phyloP scores from a whole-genome alignment of 2,888 invertebrate genomes.

The Pachliopta kotzebuea region DNA sequence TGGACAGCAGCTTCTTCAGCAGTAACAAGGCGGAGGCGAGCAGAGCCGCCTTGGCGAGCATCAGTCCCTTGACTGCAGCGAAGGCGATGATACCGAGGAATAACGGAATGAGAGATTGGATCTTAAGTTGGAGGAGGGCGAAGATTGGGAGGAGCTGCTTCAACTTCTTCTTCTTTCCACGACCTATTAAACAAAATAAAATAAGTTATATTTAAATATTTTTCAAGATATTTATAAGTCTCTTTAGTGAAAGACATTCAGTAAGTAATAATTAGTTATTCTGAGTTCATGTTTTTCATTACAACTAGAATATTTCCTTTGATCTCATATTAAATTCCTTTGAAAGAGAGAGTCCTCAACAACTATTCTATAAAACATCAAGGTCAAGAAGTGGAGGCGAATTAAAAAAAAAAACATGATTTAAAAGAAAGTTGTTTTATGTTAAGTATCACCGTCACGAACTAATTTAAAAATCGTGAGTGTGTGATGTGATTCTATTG shows the following conservation, averaged over 20 bases:
- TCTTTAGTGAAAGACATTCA: too few species aligned
- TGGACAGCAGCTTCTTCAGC: slow-evolving; percentile 84
- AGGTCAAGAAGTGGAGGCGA: not conserved
- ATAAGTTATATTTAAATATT: too few species aligned
- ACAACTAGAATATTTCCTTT: too few species aligned
- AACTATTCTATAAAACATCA: slow-evolving; percentile 7
- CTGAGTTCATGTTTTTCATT: too few species aligned
- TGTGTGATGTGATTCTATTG: not conserved
- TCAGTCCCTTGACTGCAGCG: slow-evolving; percentile 90
- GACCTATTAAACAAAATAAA: slow-evolving; percentile 73
- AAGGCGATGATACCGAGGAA: slow-evolving; percentile 87
- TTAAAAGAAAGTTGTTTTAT: slow-evolving; percentile 17
- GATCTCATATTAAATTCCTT: not conserved
- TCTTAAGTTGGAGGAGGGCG: slow-evolving; percentile 89
- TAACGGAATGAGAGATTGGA: slow-evolving; percentile 87
- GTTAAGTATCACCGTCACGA: slow-evolving; percentile 11
- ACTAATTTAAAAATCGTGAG: slow-evolving; percentile 9
- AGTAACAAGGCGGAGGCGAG: slow-evolving; percentile 86
- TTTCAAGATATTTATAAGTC: too few species aligned
- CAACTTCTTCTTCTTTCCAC: slow-evolving; percentile 90
- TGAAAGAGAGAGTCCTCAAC: slow-evolving; percentile 1
- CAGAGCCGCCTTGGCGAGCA: slow-evolving; percentile 91
- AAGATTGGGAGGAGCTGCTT: slow-evolving; percentile 88
- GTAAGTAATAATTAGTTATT: too few species aligned
- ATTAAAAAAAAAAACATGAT: slow-evolving; percentile 12